phyloP scores from a whole-genome alignment of 30 jellyfish, hydroid and myxozoan species.

The Aurelia aurita region DNA sequence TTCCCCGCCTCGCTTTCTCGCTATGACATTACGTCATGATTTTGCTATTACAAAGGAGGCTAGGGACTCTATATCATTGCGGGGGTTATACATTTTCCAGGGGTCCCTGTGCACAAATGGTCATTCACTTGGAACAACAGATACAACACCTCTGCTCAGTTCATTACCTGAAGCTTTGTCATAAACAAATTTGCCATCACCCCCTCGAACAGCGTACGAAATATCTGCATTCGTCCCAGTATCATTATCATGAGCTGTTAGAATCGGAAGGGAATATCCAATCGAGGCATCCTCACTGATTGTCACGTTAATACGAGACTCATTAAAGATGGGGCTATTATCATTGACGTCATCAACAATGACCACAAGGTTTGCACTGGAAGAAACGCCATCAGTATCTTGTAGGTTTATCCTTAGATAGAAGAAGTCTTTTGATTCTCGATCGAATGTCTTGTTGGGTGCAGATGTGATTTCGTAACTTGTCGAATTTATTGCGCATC shows the following conservation, averaged over 20 bases:
- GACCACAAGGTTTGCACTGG: constrained; percentile 55
- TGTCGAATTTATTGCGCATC: constrained; percentile 37
- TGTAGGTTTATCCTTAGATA: constrained; percentile 31
- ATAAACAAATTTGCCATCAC: constrained; percentile 51
- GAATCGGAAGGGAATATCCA: constrained; percentile 55
- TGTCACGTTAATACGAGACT: constrained; percentile 40
- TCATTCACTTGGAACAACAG: neutral
- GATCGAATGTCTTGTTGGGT: constrained; percentile 43
- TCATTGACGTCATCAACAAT: constrained; percentile 85
- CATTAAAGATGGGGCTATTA: constrained; percentile 75
- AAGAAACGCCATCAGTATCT: constrained; percentile 62
- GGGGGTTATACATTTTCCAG: no score
- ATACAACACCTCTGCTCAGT: neutral
- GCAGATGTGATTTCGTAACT: constrained; percentile 12
- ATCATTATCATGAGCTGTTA: constrained; percentile 79
- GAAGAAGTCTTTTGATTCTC: constrained; percentile 28
- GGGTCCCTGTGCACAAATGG: no score
- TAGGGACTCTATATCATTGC: no score
- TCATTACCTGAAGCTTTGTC: constrained; percentile 59
- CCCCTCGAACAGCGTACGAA: constrained; percentile 79
- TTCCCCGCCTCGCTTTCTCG: no score
- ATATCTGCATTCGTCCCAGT: constrained; percentile 68
- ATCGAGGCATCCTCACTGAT: constrained; percentile 64
- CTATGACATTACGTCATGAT: no score
- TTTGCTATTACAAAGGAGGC: no score